A percentile compares a stretch with the other conserved stretches of the same genome.
phyloP scores from a whole-genome alignment of 2,797 vertebrate genomes.

The Thamnophis elegans region DNA sequence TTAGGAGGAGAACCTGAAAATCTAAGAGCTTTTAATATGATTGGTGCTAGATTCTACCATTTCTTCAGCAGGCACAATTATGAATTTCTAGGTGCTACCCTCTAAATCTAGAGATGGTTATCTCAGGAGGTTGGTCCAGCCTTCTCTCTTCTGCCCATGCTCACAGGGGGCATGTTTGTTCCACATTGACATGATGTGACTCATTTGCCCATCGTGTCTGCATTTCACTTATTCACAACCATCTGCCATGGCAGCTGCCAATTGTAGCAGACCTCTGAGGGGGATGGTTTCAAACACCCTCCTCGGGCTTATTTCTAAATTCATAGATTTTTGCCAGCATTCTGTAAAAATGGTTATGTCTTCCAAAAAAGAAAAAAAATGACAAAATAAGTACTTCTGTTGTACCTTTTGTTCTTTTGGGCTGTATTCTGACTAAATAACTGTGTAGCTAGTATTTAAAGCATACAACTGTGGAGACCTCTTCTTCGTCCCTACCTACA shows the following conservation, averaged over 20 bases:
- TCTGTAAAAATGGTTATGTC: not conserved
- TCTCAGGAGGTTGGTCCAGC: not conserved
- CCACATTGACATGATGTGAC: constrained; percentile 10
- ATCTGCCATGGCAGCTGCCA: constrained; percentile 66
- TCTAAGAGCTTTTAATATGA: not conserved
- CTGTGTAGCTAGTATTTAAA: not conserved
- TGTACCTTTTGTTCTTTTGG: not conserved
- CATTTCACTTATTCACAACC: constrained; percentile 48
- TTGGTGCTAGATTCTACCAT: not conserved
- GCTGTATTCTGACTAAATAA: not conserved
- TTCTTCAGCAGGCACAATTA: not conserved
- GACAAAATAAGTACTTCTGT: not conserved
- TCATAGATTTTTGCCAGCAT: constrained; percentile 44
- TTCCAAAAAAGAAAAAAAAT: not conserved
- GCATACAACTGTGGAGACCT: not conserved
- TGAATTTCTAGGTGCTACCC: not conserved
- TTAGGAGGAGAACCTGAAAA: not conserved
- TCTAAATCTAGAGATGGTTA: not conserved
- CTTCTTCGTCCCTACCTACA: not conserved
- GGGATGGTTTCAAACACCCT: constrained; percentile 57
- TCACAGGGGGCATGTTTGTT: not conserved
- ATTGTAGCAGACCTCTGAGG: constrained; percentile 56
- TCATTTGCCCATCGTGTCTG: constrained; percentile 35
- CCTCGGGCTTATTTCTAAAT: constrained; percentile 59
- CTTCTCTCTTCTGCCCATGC: not conserved